Conservation (phyloP, 2,888 invertebrate genomes). For the Meloe dianella region DNA sequence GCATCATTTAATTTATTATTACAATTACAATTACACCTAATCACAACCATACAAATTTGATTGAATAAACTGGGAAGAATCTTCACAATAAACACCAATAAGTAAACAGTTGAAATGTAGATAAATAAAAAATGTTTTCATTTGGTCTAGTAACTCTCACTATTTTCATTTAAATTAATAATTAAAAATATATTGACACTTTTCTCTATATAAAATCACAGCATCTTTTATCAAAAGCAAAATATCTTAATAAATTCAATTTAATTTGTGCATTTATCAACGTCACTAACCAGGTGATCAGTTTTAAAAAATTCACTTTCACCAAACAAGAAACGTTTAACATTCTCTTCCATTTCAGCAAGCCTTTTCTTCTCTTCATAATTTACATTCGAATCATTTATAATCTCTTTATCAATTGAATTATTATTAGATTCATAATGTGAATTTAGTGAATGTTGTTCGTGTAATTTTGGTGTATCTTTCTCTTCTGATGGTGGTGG, state of each 20-base stretch:
- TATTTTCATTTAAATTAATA: neutral
- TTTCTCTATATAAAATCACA: slow-evolving; percentile 3
- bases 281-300: slow-evolving; percentile 50
- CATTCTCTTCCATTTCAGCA: slow-evolving; percentile 78
- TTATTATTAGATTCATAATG: slow-evolving; percentile 42
- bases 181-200: neutral
- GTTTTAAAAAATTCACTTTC: slow-evolving; percentile 55
- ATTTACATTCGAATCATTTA: slow-evolving; percentile 36
- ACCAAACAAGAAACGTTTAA: slow-evolving; percentile 72
- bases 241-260: neutral
- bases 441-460: slow-evolving; percentile 29
- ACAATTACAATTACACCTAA: slow-evolving; percentile 1
- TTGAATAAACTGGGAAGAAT: neutral
- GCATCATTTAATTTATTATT: neutral
- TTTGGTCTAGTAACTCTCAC: slow-evolving; percentile 4
- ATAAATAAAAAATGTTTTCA: neutral
- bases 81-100: neutral
- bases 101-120: neutral
- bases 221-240: neutral
- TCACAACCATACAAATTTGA: slow-evolving; percentile 5
- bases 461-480: slow-evolving; percentile 22
- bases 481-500: slow-evolving; percentile 27
- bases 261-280: neutral
- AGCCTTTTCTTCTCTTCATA: slow-evolving; percentile 59
- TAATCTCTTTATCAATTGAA: slow-evolving; percentile 7